phyloP scores from a whole-genome alignment of 1,140 invertebrate species.

The Panagrolaimus sp. region DNA sequence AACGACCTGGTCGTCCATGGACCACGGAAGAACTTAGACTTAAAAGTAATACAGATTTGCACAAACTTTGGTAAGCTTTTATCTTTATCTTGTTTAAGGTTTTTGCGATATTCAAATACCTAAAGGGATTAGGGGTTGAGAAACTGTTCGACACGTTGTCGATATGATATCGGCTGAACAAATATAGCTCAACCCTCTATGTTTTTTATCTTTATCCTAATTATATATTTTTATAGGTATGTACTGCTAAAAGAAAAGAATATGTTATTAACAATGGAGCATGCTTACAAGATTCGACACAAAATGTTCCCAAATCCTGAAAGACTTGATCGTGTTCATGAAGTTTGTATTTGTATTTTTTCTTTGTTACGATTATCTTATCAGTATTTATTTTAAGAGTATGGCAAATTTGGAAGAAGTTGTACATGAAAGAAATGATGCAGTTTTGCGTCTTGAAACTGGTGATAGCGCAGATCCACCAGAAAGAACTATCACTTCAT shows the following conservation, averaged over 20 bases:
- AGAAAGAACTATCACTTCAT: slow-evolving; percentile 50
- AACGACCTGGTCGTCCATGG: slow-evolving; percentile 73
- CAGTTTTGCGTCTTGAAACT: slow-evolving; percentile 82
- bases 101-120: too few species aligned
- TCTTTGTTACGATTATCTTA: slow-evolving; percentile 16
- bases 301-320: slow-evolving; percentile 84
- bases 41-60: slow-evolving; percentile 90
- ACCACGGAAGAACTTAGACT: slow-evolving; percentile 80
- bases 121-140: too few species aligned
- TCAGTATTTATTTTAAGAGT: slow-evolving; percentile 65
- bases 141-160: too few species aligned
- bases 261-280: slow-evolving; percentile 92
- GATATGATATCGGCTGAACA: too few species aligned
- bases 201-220: slow-evolving; percentile 20
- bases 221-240: slow-evolving; percentile 66
- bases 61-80: slow-evolving; percentile 81
- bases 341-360: slow-evolving; percentile 27
- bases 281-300: slow-evolving; percentile 69
- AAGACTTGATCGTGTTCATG: slow-evolving; percentile 79
- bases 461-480: slow-evolving; percentile 69
- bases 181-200: too few species aligned
- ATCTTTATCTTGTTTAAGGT: too few species aligned
- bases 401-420: slow-evolving; percentile 90
- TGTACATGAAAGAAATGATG: slow-evolving; percentile 82
- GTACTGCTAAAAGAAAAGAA: slow-evolving; percentile 90